Conservation (phyloP, 2,797 vertebrate species). For the Syngnathus rostellatus region DNA sequence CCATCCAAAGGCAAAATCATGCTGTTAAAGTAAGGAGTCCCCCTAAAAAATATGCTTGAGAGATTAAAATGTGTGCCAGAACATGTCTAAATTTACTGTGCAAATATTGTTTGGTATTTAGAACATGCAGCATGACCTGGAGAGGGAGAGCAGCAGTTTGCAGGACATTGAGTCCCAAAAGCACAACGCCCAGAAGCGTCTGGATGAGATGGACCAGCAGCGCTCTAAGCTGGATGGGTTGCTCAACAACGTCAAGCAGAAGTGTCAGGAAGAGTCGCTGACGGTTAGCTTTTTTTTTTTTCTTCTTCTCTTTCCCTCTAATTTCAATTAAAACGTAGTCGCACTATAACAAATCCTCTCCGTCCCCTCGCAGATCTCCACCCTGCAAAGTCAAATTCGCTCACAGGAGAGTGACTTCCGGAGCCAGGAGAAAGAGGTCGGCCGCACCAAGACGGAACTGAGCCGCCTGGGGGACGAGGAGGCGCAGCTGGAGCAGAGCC, state of each 20-base stretch:
- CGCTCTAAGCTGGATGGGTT: conserved; percentile 89
- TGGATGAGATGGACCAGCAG: conserved; percentile 96
- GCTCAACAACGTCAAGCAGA: conserved; percentile 81
- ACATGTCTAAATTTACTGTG: background rate
- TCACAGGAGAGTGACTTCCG: conserved; percentile 84
- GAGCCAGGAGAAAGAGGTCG: conserved; percentile 84
- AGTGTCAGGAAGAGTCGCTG: conserved; percentile 86
- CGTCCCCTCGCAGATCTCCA: conserved; percentile 75
- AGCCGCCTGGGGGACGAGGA: conserved; percentile 88
- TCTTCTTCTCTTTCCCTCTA: background rate
- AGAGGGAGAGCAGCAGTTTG: conserved; percentile 78
- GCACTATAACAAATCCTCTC: background rate
- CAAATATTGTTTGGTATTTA: conserved; percentile 34
- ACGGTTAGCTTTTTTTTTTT: conserved; percentile 65
- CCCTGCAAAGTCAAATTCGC: conserved; percentile 84
- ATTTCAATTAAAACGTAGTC: background rate
- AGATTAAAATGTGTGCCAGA: background rate
- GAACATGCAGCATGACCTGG: conserved; percentile 85
- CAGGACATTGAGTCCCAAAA: conserved; percentile 87
- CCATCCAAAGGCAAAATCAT: conserved; percentile 78
- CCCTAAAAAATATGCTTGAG: background rate
- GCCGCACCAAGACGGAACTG: conserved; percentile 78
- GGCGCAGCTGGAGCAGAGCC: conserved; percentile 83
- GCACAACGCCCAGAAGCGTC: conserved; percentile 81
- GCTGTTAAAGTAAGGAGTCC: conserved; percentile 80